Conservation (phyloP, 2,888 invertebrate species). For the Drosophila pegasa region DNA sequence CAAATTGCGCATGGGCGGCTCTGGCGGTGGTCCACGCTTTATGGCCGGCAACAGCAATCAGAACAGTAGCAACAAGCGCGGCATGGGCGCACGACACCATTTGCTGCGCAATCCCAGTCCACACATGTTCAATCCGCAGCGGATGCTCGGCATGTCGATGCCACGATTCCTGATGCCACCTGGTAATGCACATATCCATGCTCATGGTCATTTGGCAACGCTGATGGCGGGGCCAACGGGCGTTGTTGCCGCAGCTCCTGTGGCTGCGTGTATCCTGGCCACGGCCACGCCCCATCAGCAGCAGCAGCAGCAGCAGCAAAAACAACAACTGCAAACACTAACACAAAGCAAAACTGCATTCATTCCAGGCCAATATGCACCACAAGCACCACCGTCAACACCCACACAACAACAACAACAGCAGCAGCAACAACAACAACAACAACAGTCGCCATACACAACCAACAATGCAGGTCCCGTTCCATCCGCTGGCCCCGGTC, state of each 20-base stretch:
- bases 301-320: conserved; percentile 40
- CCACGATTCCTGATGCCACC: conserved; percentile 70
- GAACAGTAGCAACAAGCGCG: conserved; percentile 38
- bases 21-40: conserved; percentile 51
- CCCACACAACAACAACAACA: conserved; percentile 67
- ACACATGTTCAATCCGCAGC: conserved; percentile 59
- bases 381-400: conserved; percentile 57
- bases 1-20: conserved; percentile 63
- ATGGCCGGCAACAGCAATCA: conserved; percentile 72
- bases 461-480: conserved; percentile 50
- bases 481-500: conserved; percentile 41
- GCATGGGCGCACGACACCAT: conserved; percentile 71
- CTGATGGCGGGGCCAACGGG: conserved; percentile 48
- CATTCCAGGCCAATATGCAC: conserved; percentile 83
- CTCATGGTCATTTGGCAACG: conserved; percentile 35
- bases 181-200: conserved; percentile 73
- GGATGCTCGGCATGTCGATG: conserved; percentile 67
- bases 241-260: conserved; percentile 43
- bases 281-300: conserved; percentile 30
- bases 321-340: conserved; percentile 56
- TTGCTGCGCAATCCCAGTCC: conserved; percentile 68
- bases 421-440: conserved; percentile 68
- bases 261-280: conserved; percentile 37
- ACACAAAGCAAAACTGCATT: conserved; percentile 72
- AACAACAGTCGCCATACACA: conserved; percentile 70